A percentile compares a stretch with the other conserved stretches of the same genome.
These are phyloP conservation scores for Cataglyphis albicans DNA, from an alignment of 2,888 invertebrate genomes.

Conservation along the genomic window DNA sequence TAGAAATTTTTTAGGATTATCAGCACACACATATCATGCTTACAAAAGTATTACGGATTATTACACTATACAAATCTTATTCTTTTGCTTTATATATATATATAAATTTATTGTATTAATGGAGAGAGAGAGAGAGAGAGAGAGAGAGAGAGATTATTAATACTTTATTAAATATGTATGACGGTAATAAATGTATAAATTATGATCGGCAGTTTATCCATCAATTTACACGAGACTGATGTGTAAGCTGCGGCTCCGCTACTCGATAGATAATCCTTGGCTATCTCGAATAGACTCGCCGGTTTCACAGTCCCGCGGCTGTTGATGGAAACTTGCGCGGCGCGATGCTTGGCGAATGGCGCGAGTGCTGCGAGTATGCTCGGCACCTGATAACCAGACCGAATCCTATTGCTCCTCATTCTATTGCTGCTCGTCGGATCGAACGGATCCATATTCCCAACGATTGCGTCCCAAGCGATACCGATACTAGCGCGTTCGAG, in stretches of 20 bases:
- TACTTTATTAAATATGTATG: background rate
- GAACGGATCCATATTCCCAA: slow-evolving; percentile 24
- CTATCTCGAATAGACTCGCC: slow-evolving; percentile 45
- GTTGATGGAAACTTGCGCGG: slow-evolving; percentile 39
- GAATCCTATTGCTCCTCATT: slow-evolving; percentile 44
- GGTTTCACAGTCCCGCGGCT: background rate
- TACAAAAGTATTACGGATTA: too few relatives aligned
- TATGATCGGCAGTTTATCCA: slow-evolving; percentile 32
- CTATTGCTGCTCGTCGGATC: slow-evolving; percentile 7
- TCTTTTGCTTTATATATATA: too few relatives aligned
- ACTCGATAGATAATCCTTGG: slow-evolving; percentile 40
- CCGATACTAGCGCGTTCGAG: slow-evolving; percentile 40
- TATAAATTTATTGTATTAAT: too few relatives aligned
- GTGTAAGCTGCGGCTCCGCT: slow-evolving; percentile 43
- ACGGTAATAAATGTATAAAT: slow-evolving; percentile 23
- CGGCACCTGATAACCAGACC: slow-evolving; percentile 27
- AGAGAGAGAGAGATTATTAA: slow-evolving; percentile 3
- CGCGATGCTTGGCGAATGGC: slow-evolving; percentile 30
- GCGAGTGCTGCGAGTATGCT: slow-evolving; percentile 35
- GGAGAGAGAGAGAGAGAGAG: too few relatives aligned
- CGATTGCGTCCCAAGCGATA: slow-evolving; percentile 37
- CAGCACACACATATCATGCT: too few relatives aligned
- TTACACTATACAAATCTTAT: too few relatives aligned
- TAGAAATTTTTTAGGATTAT: background rate
- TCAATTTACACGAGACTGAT: slow-evolving; percentile 30